A percentile compares a stretch with the other conserved stretches of the same genome.
Conservation (phyloP, 2,888 invertebrate genomes). For the Seira sanloemensis region DNA sequence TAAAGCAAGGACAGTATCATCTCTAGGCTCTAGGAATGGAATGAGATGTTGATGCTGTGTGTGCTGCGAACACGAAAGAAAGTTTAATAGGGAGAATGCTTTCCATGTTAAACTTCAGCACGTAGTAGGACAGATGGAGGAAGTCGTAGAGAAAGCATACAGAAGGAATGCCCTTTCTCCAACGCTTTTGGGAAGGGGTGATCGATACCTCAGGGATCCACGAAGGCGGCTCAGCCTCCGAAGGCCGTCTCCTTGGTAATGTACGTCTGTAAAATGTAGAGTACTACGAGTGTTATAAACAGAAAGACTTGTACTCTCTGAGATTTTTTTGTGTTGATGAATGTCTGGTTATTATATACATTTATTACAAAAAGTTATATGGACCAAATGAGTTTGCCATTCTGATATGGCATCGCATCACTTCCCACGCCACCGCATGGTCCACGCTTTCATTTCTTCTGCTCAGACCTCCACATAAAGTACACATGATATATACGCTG, state of each 20-base stretch:
- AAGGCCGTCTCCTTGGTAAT: slow-evolving; percentile 74
- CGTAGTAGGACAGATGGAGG: background rate
- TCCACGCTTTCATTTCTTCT: slow-evolving; percentile 59
- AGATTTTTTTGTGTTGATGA: background rate
- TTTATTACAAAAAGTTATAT: background rate
- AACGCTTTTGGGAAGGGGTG: slow-evolving; percentile 66
- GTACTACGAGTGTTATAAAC: background rate
- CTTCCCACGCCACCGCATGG: slow-evolving; percentile 62
- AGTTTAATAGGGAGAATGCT: background rate
- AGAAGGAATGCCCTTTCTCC: slow-evolving; percentile 51
- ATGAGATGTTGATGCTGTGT: slow-evolving; percentile 20
- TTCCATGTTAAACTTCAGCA: background rate
- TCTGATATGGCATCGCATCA: slow-evolving; percentile 56
- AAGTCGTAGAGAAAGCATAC: slow-evolving; percentile 24
- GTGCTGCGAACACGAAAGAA: background rate
- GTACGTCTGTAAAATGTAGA: slow-evolving; percentile 33
- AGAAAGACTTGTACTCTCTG: no score
- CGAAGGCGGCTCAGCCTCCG: slow-evolving; percentile 74
- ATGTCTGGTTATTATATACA: background rate
- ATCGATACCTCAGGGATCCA: slow-evolving; percentile 74
- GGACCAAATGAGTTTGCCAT: slow-evolving; percentile 22
- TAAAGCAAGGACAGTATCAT: slow-evolving; percentile 20
- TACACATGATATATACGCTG: background rate
- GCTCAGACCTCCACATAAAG: background rate
- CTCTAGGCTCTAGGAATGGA: background rate